phyloP scores from a whole-genome alignment of 1,140 invertebrate species.

The Holcopasites calliopsidis region DNA sequence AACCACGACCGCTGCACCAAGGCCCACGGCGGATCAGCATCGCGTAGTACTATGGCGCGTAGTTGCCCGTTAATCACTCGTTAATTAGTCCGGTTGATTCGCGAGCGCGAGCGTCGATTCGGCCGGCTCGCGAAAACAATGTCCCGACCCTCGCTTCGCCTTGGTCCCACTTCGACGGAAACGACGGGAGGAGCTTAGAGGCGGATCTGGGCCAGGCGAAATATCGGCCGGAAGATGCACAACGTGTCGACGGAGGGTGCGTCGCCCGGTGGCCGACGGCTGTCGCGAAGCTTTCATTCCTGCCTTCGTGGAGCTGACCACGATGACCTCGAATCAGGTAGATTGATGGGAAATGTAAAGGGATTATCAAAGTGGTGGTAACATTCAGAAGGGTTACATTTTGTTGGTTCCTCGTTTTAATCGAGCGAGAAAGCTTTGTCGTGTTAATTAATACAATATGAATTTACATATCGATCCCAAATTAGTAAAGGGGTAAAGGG shows the following conservation, averaged over 20 bases:
- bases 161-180: conserved; percentile 36
- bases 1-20: conserved; percentile 35
- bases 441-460: no score
- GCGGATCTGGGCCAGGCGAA: background rate
- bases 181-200: background rate
- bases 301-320: conserved; percentile 83
- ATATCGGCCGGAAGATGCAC: conserved; percentile 59
- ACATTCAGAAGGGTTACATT: no score
- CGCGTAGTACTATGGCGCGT: conserved; percentile 3
- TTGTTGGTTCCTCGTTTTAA: no score
- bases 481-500: no score
- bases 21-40: conserved; percentile 18
- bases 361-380: no score
- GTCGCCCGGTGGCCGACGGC: conserved; percentile 82
- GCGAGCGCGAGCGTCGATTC: background rate
- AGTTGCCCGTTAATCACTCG: conserved; percentile 46
- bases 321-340: conserved; percentile 81
- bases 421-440: no score
- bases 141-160: conserved; percentile 17
- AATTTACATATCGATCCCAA: no score
- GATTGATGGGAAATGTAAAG: no score
- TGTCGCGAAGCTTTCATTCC: conserved; percentile 84
- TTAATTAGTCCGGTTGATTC: conserved; percentile 53
- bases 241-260: conserved; percentile 78
- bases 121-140: conserved; percentile 1